Base-by-base conservation (phyloP, 2,113 vertebrate species). In the Bungarus multicinctus region DNA sequence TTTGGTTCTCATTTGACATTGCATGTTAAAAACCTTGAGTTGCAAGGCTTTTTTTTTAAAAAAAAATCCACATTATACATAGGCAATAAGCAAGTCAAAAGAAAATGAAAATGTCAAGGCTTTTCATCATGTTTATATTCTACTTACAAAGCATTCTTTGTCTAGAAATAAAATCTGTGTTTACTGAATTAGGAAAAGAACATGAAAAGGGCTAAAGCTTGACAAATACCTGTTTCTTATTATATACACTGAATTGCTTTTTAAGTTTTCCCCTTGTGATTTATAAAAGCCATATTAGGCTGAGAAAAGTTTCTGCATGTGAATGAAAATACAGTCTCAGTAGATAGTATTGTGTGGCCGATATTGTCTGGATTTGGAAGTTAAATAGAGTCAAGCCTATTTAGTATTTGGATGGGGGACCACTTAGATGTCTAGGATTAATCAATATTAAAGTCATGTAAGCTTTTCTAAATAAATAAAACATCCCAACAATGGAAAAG, bases 121-220 rank as follows among this genome's bases (percentile, higher is more conserved):
- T 58, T 85, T 93, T 85, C 50, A 58, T 39, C 6, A 30, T 23
- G 69, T 89, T 92, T 92, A 89, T 74, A 58, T 85, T 92, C 47
- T 54, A 43, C 43, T 45, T 47, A 54, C 25, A 92, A 89, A 92
- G 23, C 27, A 47, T 88, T 88, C 39, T 85, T 47, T 85, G 88
- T 39, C 6, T 27, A 81, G 39, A 54, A 64, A 52, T n/a, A 85
- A 69, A 43, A n/a, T 25, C 45, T 60, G 47, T 20, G 2, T 64
- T 54, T 39, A 53, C 50, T 14, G 4, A 43, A 50, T 27, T 52
- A 81, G 14, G 4, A n/a, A 27, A 39, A 45, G 50, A 45, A 27
- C 23, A 4, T 5, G 20, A 88, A 88, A 90, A 30, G 50, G 14
- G 3, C 43, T 60, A 69, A 74, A 50, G 30, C 43, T 11, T 47